Conservation (phyloP, 2,113 vertebrate genomes). For the Scomber scombrus region DNA sequence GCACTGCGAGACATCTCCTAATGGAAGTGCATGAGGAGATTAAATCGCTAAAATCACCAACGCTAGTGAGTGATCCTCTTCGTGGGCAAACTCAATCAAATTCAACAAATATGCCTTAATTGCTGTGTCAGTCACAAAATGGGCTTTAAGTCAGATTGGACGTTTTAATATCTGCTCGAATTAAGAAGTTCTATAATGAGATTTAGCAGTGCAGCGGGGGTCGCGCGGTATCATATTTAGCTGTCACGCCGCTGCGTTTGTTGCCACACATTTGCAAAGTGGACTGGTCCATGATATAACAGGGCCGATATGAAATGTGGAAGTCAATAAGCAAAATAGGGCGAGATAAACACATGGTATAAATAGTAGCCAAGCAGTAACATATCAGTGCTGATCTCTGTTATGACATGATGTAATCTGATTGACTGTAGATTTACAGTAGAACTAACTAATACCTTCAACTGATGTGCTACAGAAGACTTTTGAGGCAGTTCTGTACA, state of each 20-base stretch:
- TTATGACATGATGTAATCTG: too few species aligned
- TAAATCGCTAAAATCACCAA: conserved; percentile 55
- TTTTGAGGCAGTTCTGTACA: background rate
- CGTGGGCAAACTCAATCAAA: conserved; percentile 61
- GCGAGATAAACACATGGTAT: background rate
- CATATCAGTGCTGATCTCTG: too few species aligned
- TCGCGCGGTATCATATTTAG: conserved; percentile 1
- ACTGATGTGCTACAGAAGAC: background rate
- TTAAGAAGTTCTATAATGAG: conserved; percentile 61
- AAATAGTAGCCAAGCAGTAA: background rate
- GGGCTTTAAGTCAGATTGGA: conserved; percentile 61
- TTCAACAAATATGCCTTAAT: conserved; percentile 69
- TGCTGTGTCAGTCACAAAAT: conserved; percentile 63
- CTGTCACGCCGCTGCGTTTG: conserved; percentile 15
- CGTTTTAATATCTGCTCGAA: conserved; percentile 63
- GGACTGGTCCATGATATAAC: conserved; percentile 1
- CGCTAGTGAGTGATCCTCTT: conserved; percentile 43
- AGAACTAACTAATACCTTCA: background rate
- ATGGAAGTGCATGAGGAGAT: conserved; percentile 58
- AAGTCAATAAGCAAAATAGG: background rate
- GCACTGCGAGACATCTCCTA: conserved; percentile 28
- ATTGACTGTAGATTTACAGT: too few species aligned
- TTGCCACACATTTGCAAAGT: conserved; percentile 24
- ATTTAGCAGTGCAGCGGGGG: conserved; percentile 24
- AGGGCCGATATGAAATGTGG: background rate